Conservation (phyloP, 2,888 invertebrate genomes). For the Metacarcinus magister region DNA sequence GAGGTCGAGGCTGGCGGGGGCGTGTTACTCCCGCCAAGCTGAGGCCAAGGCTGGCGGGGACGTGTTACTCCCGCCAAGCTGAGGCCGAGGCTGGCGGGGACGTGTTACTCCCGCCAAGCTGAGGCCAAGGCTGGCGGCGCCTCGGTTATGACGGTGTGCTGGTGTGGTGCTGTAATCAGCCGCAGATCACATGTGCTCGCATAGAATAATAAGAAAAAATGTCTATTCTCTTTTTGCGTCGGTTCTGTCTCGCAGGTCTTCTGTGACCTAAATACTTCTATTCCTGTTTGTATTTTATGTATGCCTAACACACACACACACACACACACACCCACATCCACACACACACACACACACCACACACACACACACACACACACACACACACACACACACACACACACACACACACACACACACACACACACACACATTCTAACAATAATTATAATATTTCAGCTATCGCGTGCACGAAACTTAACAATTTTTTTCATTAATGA, state of each 20-base stretch:
- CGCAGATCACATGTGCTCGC: background rate
- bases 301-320: background rate
- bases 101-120: no score
- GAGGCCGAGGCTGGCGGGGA: background rate
- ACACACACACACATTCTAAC: constrained; percentile 58
- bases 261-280: background rate
- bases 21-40: no score
- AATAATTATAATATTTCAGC: no score
- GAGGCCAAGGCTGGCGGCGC: background rate
- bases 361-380: no score
- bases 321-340: background rate
- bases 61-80: no score
- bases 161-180: constrained; percentile 14
- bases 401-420: no score
- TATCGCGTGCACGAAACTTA: no score
- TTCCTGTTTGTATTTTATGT: background rate
- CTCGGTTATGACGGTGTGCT: background rate
- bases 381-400: no score
- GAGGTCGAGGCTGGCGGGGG: background rate
- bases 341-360: background rate
- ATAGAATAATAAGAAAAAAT: background rate
- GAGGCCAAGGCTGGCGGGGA: background rate
- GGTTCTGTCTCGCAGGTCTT: background rate
- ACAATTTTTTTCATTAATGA: no score
- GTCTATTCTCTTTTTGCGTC: background rate